A percentile compares a stretch with the other conserved stretches of the same genome.
Conservation (phyloP, 2,113 vertebrate genomes). For the Dolichotis patagonum region DNA sequence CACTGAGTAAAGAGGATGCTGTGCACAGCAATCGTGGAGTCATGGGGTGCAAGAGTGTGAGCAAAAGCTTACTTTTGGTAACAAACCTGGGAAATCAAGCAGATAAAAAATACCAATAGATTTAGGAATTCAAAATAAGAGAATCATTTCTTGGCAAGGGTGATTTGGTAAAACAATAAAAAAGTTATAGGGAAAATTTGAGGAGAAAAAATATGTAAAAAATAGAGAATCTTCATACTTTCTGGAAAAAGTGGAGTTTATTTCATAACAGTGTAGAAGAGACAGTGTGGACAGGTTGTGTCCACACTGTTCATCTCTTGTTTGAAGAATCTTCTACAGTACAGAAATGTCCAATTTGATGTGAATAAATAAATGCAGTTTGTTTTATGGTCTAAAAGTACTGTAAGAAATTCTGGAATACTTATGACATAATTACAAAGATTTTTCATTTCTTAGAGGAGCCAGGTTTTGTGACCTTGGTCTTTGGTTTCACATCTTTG, state of each 20-base stretch:
- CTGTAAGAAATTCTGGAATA: not conserved
- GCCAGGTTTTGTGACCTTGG: not conserved
- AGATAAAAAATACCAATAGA: not conserved
- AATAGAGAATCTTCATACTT: not conserved
- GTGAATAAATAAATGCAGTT: not conserved
- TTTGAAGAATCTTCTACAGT: not conserved
- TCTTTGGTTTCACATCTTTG: not conserved
- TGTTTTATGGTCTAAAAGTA: not conserved
- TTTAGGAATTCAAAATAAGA: slow-evolving; percentile 33
- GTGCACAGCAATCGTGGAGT: not conserved
- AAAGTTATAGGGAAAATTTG: not conserved
- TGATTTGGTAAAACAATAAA: not conserved
- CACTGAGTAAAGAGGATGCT: not conserved
- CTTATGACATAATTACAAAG: not conserved
- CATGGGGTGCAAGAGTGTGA: not conserved
- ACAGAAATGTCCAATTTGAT: not conserved
- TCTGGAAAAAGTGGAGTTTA: not conserved
- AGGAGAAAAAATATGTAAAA: not conserved
- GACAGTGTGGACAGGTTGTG: not conserved
- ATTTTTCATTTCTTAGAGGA: not conserved
- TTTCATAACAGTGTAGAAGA: not conserved
- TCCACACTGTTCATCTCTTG: not conserved
- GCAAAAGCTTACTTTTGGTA: not conserved
- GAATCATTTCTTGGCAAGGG: not conserved
- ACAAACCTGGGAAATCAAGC: not conserved